A percentile compares a stretch with the other conserved stretches of the same genome.
phyloP scores from a whole-genome alignment of 2,113 vertebrate species.

The Passer domesticus region DNA sequence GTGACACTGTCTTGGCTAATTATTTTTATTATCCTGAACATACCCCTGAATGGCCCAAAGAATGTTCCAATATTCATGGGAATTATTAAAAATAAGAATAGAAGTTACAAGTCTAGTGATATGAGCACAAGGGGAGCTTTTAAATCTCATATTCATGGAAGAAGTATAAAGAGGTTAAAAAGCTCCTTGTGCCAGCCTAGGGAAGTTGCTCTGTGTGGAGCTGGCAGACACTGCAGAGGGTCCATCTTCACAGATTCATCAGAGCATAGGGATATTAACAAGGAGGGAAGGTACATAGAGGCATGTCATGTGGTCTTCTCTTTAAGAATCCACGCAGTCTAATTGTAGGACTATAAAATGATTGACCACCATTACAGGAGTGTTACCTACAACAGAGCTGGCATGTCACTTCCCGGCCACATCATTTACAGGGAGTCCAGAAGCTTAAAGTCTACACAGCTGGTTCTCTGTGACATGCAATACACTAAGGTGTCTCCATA shows the following conservation, averaged over 20 bases:
- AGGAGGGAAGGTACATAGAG: background rate
- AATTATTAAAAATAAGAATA: background rate
- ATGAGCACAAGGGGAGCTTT: background rate
- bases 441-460: background rate
- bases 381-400: background rate
- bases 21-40: background rate
- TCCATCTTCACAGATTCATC: background rate
- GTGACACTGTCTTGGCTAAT: background rate
- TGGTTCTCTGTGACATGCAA: background rate
- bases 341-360: background rate
- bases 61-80: background rate
- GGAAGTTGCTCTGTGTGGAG: background rate
- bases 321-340: background rate
- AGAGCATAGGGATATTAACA: background rate
- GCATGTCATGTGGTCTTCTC: fast-evolving
- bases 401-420: background rate
- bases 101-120: background rate
- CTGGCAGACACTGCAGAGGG: background rate
- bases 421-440: background rate
- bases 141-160: background rate
- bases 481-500: background rate
- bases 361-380: background rate
- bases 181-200: background rate
- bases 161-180: background rate
- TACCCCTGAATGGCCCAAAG: background rate